Conservation (phyloP, 2,888 invertebrate genomes). For the Tipula unca region DNA sequence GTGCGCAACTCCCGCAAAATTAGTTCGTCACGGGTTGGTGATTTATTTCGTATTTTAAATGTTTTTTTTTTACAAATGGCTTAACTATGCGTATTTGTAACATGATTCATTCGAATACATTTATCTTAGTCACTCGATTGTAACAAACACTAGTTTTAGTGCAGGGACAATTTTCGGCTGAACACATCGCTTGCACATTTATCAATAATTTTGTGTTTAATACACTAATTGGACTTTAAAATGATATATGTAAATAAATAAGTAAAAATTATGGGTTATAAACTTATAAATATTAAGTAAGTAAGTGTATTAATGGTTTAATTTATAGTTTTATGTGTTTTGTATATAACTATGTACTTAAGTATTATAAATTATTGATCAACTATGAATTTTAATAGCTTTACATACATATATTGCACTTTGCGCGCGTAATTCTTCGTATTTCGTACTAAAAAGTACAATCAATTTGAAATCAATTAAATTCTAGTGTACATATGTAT, state of each 20-base stretch:
- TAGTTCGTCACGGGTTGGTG: neutral
- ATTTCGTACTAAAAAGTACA: neutral
- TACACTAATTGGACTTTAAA: neutral
- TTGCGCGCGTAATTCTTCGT: neutral
- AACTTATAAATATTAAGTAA: too few species aligned
- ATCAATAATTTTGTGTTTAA: neutral
- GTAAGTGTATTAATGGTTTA: too few species aligned
- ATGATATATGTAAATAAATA: too few species aligned
- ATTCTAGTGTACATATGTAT: neutral
- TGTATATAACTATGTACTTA: too few species aligned
- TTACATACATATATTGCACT: neutral
- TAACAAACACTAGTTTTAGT: neutral
- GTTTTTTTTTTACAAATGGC: neutral
- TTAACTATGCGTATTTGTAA: neutral
- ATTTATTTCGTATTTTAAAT: neutral
- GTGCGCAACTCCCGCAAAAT: neutral
- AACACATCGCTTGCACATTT: neutral
- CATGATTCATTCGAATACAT: neutral
- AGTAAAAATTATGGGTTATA: too few species aligned
- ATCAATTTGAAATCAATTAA: neutral
- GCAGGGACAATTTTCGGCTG: neutral
- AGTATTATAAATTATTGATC: too few species aligned
- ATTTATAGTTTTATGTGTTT: too few species aligned
- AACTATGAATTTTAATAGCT: neutral
- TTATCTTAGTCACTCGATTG: neutral